phyloP scores from a whole-genome alignment of 2,888 invertebrate genomes.

The Rhaphigaster nebulosa region DNA sequence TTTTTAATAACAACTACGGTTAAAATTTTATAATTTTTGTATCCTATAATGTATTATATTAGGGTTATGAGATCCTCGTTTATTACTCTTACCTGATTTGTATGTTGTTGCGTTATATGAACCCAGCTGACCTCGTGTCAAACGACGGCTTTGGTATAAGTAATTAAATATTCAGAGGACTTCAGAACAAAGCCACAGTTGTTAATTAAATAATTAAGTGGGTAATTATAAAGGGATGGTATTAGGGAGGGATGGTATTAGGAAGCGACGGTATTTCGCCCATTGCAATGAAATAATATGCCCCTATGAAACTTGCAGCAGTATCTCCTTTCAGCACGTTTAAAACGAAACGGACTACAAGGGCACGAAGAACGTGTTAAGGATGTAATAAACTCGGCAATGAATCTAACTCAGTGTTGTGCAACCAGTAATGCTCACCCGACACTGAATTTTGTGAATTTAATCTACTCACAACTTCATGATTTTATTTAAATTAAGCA shows the following conservation, averaged over 20 bases:
- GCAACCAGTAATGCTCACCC: not conserved
- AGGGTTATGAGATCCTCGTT: not conserved
- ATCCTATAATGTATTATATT: not conserved
- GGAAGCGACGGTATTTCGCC: not conserved
- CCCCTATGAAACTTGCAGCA: not conserved
- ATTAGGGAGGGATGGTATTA: not conserved
- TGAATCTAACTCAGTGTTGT: not conserved
- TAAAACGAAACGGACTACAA: not conserved
- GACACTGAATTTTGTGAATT: not conserved
- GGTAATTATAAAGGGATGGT: not conserved
- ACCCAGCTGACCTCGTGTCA: not conserved
- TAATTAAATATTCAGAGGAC: not conserved
- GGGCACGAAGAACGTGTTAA: not conserved
- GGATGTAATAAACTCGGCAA: not conserved
- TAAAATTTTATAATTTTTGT: no score
- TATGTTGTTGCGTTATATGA: not conserved
- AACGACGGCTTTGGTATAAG: not conserved
- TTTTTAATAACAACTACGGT: no score
- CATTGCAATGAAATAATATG: not conserved
- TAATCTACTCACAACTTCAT: not conserved
- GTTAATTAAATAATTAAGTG: not conserved
- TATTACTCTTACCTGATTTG: not conserved
- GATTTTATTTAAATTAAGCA: not conserved
- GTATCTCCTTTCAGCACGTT: not conserved
- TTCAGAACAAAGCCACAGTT: not conserved